A percentile compares a stretch with the other conserved stretches of the same genome.
phyloP scores from a whole-genome alignment of 2,113 vertebrate species.

The Alosa alosa region DNA sequence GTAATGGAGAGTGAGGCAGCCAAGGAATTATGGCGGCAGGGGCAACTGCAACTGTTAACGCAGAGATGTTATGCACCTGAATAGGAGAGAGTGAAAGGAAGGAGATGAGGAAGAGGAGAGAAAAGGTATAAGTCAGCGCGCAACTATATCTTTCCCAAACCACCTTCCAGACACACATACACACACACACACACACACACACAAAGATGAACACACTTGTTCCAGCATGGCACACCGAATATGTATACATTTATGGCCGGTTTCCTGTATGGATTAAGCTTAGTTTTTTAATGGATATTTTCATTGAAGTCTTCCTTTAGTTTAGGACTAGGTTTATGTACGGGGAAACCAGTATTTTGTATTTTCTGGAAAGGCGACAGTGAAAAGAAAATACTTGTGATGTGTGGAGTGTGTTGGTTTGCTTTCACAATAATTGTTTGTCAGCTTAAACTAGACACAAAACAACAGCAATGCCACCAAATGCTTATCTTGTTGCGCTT shows the following conservation, averaged over 20 bases:
- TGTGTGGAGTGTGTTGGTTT: neutral
- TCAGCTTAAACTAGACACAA: neutral
- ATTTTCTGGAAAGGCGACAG: neutral
- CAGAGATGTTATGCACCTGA: neutral
- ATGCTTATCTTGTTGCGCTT: neutral
- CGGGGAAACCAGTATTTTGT: too few species aligned
- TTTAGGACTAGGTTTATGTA: too few species aligned
- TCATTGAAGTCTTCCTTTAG: too few species aligned
- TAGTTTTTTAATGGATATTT: too few species aligned
- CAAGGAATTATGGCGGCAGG: neutral
- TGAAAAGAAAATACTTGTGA: neutral
- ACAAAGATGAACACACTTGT: neutral
- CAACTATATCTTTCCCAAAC: neutral
- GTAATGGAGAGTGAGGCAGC: neutral
- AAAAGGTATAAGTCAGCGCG: too few species aligned
- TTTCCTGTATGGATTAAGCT: too few species aligned
- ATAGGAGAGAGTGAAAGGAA: neutral
- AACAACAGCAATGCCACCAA: neutral
- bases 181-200: conserved; percentile 22
- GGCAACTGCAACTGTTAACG: neutral
- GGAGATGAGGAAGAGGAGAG: too few species aligned
- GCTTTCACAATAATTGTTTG: neutral
- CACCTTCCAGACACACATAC: neutral
- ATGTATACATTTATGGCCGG: too few species aligned
- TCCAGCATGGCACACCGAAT: neutral